These are phyloP conservation scores for Thaumatotibia leucotreta DNA, from an alignment of 1,140 invertebrate genomes.

Conservation along the genomic window DNA sequence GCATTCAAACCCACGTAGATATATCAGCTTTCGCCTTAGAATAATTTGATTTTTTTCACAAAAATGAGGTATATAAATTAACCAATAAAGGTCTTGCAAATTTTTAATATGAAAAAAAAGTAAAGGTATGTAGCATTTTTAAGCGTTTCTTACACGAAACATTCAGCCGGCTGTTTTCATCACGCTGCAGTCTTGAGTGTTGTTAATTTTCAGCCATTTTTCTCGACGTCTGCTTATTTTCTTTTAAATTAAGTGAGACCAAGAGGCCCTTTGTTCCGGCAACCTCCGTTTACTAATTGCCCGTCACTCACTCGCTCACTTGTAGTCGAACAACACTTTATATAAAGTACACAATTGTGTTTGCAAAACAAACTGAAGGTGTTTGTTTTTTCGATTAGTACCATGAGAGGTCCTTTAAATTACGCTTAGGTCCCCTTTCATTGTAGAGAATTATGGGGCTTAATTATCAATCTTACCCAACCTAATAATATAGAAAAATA, in stretches of 20 bases:
- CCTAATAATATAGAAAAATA: too few relatives aligned
- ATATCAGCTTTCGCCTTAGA: too few relatives aligned
- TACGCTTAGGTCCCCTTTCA: too few relatives aligned
- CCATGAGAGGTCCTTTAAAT: too few relatives aligned
- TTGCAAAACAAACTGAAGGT: conserved; percentile 38
- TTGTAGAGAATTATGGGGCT: too few relatives aligned
- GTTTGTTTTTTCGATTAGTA: neutral
- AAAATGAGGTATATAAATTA: too few relatives aligned
- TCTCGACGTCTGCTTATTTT: conserved; percentile 29
- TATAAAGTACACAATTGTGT: conserved; percentile 49
- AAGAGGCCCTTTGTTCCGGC: conserved; percentile 51
- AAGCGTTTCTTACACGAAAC: neutral
- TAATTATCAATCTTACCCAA: too few relatives aligned
- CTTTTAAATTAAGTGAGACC: conserved; percentile 67
- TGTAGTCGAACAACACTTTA: conserved; percentile 51
- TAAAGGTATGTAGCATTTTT: neutral
- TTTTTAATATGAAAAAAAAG: neutral
- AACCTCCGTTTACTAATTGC: conserved; percentile 49
- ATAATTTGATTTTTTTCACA: too few relatives aligned
- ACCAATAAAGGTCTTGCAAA: too few relatives aligned
- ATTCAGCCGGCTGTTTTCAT: neutral
- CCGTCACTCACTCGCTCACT: conserved; percentile 62
- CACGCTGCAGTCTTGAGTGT: conserved; percentile 7
- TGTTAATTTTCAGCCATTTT: conserved; percentile 37
- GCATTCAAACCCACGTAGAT: too few relatives aligned